These are phyloP conservation scores for Alaudala cheleensis DNA, from an alignment of 2,113 vertebrate species.

Conservation along the genomic window DNA sequence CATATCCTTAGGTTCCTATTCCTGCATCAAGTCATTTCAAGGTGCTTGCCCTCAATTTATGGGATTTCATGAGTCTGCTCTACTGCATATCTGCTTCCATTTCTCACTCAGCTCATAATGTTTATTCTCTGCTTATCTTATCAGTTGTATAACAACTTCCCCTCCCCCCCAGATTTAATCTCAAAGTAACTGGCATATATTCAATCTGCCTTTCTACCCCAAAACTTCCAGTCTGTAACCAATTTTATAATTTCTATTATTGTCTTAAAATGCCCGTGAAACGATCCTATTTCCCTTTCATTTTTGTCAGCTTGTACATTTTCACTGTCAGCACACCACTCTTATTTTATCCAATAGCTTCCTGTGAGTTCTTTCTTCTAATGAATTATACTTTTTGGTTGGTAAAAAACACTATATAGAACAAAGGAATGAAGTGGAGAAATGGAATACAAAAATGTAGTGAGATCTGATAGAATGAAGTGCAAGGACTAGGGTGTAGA, in stretches of 20 bases:
- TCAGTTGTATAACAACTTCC: background rate
- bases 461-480: background rate
- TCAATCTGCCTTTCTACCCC: background rate
- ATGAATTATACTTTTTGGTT: background rate
- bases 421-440: background rate
- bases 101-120: background rate
- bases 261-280: background rate
- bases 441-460: background rate
- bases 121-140: slow-evolving; percentile 1
- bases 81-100: background rate
- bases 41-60: background rate
- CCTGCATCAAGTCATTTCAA: background rate
- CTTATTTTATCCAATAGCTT: background rate
- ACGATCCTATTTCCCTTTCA: background rate
- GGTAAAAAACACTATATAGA: background rate
- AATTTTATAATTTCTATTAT: background rate
- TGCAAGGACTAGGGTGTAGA: background rate
- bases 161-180: background rate
- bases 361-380: background rate
- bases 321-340: background rate
- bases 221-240: background rate
- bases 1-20: background rate
- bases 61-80: background rate
- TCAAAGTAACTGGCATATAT: background rate
- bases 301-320: background rate